Evolutionary conservation across 2,113 vertebrate genomes (phyloP), one percentile per base, ranked within the genome.

Genomic region (Xiphias gladius): DNA sequence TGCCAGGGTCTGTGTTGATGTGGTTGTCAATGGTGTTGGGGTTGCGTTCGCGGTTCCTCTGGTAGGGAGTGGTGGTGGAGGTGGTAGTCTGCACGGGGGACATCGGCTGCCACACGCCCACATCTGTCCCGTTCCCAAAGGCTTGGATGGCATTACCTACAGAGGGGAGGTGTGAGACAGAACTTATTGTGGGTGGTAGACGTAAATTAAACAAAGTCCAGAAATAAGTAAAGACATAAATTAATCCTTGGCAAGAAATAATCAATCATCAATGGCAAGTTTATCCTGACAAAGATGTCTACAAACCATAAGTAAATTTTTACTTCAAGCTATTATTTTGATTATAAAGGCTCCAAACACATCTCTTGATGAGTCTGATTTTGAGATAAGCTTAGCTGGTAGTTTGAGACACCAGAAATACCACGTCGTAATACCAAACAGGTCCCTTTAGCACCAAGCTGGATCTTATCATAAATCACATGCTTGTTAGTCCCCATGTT

Each of bases 101-200:
- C 74, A 96, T 90, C 0, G 96, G 96, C 92, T 96, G 97, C 96
- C 96, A 97, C 86, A 96, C 95, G 0, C 95, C 96, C 78, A 97
- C 96, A 16, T 99, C 97, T 0, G 97, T 98, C 68, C 97, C 97
- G 14, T 99, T 99, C 74, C 97, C 97, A 1, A 98, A 99, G 79
- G 97, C 97, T 90, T 97, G 97, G 91, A 99, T 97, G 88, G 97
- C 96, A 57, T 97, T 97, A 91, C 97, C 97, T 98, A 78, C n/a
- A 85, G 37, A 69, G 20, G 2, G 0, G 26, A 7, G 48, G 7
- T 17, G 22, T 19, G 26, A 54, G 7, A 73, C 12, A 32, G 19
- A 41, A 26, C 10, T 16, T 12, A 14, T 69, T 2, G 69, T 46
- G 14, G 46, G 46, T 48, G 14, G 46, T 6, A 48, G 5, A 48